These are phyloP conservation scores for Philhelius pedissequus DNA, from an alignment of 2,888 invertebrate genomes.

Conservation along the genomic window DNA sequence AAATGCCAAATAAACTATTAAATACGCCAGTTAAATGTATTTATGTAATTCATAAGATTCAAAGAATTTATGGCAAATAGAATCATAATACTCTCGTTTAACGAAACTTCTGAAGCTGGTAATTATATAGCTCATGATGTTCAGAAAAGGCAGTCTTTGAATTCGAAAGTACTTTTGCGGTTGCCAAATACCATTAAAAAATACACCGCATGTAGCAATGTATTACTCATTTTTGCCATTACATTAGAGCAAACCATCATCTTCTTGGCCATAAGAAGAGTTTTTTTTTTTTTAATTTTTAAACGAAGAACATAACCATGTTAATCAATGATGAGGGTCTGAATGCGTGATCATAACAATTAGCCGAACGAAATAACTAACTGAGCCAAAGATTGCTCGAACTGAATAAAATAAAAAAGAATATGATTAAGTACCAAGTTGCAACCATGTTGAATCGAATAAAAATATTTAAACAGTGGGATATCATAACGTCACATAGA, in stretches of 20 bases:
- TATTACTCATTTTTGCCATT: conserved; percentile 34
- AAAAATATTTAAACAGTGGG: not conserved
- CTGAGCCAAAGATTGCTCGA: not conserved
- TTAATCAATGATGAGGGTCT: conserved; percentile 31
- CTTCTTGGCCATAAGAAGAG: not conserved
- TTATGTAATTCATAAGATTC: not conserved
- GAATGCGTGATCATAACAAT: conserved; percentile 57
- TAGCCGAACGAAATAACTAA: conserved; percentile 24
- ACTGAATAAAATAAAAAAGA: not conserved
- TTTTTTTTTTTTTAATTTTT: too few relatives aligned
- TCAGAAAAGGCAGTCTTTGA: not conserved
- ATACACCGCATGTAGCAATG: conserved; percentile 1
- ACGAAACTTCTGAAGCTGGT: not conserved
- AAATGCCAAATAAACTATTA: conserved; percentile 19
- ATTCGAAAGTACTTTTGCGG: conserved; percentile 35
- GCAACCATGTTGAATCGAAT: not conserved
- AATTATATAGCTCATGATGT: not conserved
- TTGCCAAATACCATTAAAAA: conserved; percentile 28
- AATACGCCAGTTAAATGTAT: not conserved
- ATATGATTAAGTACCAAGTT: not conserved
- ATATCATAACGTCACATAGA: too few relatives aligned
- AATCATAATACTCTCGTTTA: not conserved
- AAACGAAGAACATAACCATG: not conserved
- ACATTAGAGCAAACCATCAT: too few relatives aligned
- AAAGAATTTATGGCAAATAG: not conserved